Base-by-base conservation (phyloP, 2,888 invertebrate species). In the Mythimna impura region DNA sequence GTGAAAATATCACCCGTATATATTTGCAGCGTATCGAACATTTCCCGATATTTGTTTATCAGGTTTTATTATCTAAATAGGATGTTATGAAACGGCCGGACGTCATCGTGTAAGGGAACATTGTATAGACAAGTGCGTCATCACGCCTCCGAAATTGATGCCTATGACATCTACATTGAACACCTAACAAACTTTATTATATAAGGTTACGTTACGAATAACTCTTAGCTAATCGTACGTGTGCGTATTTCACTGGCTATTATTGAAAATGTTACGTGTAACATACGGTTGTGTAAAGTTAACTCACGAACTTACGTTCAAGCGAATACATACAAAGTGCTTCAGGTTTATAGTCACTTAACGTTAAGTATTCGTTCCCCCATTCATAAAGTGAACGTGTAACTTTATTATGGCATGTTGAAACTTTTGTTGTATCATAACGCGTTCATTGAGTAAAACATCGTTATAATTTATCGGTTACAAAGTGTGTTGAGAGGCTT, bases 11-110 rank as follows among this genome's bases (percentile, higher is more conserved):
- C 88, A 84, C 80, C 69, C 72, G 76, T 83, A 85, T 92, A 92
- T 92, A 90, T 92, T 89, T 86, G 83, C 88, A 75, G 75, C 78
- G 30, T 78, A 80, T 86, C 86, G 82, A 87, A 89, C 85, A 72
- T 79, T 86, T 86, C 80, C 86, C 84, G 83, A 86, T 89, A 88
- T 88, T 89, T 90, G 89, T 91, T 92, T 92, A 92, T 92, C 92
- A 85, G 83, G 72, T 82, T 87, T 82, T 91, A 91, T 91, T 93
- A 93, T 93, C 91, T 92, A 90, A 92, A 92, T 92, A 88, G 88
- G 87, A 89, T 89, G 90, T 94, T 93, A 93, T 89, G 91, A 91
- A 92, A 91, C 88, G 77, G 76, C 78, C 84, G 84, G 87, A 92
- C 93, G 94, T 93, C 93, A 93, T 89, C 83, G 84, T 81, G 84